Evolutionary conservation across 2,888 invertebrate species (phyloP), one percentile per base, ranked within the genome.

Genomic region (Dione vanillae): DNA sequence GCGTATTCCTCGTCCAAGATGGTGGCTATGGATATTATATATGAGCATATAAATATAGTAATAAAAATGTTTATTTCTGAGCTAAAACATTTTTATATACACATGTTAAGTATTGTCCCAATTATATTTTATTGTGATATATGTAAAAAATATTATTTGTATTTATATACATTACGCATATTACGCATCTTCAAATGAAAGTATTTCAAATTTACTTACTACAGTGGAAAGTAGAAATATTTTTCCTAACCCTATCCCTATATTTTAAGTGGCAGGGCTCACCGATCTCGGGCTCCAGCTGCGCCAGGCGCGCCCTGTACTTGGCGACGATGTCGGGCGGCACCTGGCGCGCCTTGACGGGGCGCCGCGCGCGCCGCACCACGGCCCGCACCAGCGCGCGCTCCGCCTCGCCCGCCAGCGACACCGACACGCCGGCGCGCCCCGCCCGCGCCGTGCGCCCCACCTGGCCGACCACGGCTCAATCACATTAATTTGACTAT

Each of bases 401-500:
- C 89, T 99, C 99, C 70, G 95, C 95, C 88, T 99, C 99, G 0
- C 99, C 99, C 62, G 98, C 98, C 65, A 99, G 92, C 0, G 99
- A 98, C 8, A 99, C 98, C 0, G 99, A 98, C 71, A 98, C 96
- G 35, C 99, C 99, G 14, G 96, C 96, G 66, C 97, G 95, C 0
- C 99, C 99, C 10, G 99, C 99, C 82, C 99, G 95, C 0, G 99
- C 99, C 1, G 99, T 99, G 80, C 99, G 94, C 47, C 99, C 99
- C 10, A 99, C 98, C 88, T 93, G 77, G n/a, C n/a, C n/a, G n/a
- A n/a, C n/a, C n/a, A n/a, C n/a, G n/a, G n/a, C n/a, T n/a, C n/a
- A n/a, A n/a, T n/a, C n/a, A n/a, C n/a, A n/a, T n/a, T n/a, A n/a
- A n/a, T n/a, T n/a, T n/a, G n/a, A n/a, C n/a, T n/a, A n/a, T n/a